Evolutionary conservation across 2,797 vertebrate genomes (phyloP), one percentile per base, ranked within the genome.

Genomic region (Crenuchus spilurus): DNA sequence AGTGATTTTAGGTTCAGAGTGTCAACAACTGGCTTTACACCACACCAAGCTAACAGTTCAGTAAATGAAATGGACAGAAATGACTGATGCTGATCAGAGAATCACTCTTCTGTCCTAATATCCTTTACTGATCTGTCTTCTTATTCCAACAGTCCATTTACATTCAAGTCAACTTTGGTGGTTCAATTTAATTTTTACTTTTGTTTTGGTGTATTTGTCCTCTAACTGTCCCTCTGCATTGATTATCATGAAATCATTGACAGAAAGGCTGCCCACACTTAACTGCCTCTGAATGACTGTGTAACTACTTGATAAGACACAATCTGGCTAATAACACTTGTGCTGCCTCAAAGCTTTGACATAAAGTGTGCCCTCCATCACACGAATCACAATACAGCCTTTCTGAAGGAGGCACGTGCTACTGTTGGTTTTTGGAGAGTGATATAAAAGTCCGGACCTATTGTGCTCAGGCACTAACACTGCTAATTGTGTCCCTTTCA

Each of bases 171-270:
- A 63, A 62, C 65, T 72, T 63, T 67, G 41, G 33, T 46, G 55
- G 20, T 6, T 65, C 4, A n/a, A 18, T 49, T n/a, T n/a, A n/a
- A n/a, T n/a, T n/a, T n/a, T n/a, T n/a, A n/a, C 11, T 49, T 70
- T 63, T 44, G 54, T 39, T 49, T 30, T 65, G 70, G n/a, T 63
- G 70, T 64, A 46, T 80, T 79, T 76, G 24, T 70, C 33, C 30
- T 69, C 61, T 80, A 79, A 78, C 83, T 80, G 77, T 76, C 81
- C 58, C 52, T 58, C 44, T 76, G 57, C 80, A 90, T 89, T 92
- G 89, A 91, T 83, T 76, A 52, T 67, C 68, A 55, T 85, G 64
- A 85, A 90, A 90, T 92, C 88, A 92, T 91, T 91, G 88, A 91
- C 87, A 80, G 84, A 76, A 77, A 67, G 73, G 55, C 72, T 81